Evolutionary conservation across 1,140 invertebrate genomes (phyloP).

Genomic region (Heliconius nattereri): DNA sequence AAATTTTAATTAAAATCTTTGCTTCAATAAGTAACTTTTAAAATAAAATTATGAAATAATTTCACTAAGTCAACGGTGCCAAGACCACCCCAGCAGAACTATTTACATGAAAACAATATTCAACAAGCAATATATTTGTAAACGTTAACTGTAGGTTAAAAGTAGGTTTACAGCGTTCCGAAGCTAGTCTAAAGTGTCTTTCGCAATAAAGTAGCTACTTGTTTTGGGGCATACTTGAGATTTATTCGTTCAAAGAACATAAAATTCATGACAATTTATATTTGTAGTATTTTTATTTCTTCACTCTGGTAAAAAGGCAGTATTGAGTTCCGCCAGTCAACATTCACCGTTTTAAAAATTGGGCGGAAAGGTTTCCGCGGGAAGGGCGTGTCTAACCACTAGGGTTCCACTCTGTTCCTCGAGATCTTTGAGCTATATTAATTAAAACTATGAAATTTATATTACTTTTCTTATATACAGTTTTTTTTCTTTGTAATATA

Average conservation of each 20-base stretch:
- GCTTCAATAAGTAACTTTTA: background rate
- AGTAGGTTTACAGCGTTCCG: conserved; percentile 36
- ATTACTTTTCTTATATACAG: too few relatives aligned
- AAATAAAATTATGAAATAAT: background rate
- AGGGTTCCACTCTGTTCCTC: too few relatives aligned
- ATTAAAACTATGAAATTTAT: too few relatives aligned
- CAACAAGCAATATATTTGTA: conserved; percentile 29
- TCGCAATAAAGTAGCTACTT: conserved; percentile 1
- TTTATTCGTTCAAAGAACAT: background rate
- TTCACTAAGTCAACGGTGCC: conserved; percentile 6
- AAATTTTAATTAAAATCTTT: background rate
- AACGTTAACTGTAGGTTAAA: conserved; percentile 18
- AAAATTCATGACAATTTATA: too few relatives aligned
- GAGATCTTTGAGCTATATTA: too few relatives aligned
- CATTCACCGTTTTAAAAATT: too few relatives aligned
- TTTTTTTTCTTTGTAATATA: too few relatives aligned
- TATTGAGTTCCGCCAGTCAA: too few relatives aligned
- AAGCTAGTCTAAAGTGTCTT: conserved; percentile 25
- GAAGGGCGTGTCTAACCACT: too few relatives aligned
- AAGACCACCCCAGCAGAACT: conserved; percentile 22
- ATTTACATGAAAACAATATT: conserved; percentile 41
- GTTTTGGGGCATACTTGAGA: background rate
- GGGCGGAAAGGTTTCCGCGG: too few relatives aligned
- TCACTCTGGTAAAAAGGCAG: too few relatives aligned
- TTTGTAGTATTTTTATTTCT: too few relatives aligned